Evolutionary conservation across 2,888 invertebrate species (phyloP).

Genomic region (Phasia obesa): DNA sequence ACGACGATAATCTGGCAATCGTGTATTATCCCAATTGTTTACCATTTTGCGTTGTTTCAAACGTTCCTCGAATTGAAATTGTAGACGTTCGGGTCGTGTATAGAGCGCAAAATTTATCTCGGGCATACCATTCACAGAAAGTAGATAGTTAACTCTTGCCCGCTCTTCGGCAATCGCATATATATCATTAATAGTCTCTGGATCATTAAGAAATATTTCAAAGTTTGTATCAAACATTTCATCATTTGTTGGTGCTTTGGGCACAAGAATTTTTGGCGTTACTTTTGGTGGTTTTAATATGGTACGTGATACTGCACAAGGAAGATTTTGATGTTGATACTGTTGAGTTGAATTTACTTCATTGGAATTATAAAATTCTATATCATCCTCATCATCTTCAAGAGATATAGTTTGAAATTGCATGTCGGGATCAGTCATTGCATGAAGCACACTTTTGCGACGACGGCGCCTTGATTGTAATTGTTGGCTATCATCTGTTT

Average conservation of each 20-base stretch:
- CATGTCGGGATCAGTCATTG: constrained; percentile 70
- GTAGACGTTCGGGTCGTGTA: constrained; percentile 66
- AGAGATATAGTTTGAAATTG: constrained; percentile 72
- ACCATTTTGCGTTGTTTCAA: constrained; percentile 69
- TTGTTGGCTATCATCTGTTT: constrained; percentile 43
- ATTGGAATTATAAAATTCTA: not conserved
- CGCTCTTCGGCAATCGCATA: constrained; percentile 71
- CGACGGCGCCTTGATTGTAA: constrained; percentile 59
- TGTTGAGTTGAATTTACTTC: not conserved
- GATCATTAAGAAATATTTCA: constrained; percentile 55
- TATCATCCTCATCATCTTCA: constrained; percentile 67
- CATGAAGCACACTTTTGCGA: constrained; percentile 71
- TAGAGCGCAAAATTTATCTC: constrained; percentile 72
- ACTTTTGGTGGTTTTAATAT: constrained; percentile 53
- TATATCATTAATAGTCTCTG: constrained; percentile 57
- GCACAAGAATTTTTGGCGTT: constrained; percentile 59
- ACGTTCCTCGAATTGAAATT: constrained; percentile 71
- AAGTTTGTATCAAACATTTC: constrained; percentile 43
- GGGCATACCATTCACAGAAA: constrained; percentile 70
- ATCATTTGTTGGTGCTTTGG: constrained; percentile 29
- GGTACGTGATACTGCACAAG: not conserved
- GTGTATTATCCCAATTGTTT: constrained; percentile 38
- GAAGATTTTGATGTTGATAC: too few species aligned
- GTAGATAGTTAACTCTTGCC: constrained; percentile 71
- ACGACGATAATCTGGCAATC: constrained; percentile 39